Conservation (phyloP, 2,888 invertebrate genomes). For the Gasteruption jaculator region DNA sequence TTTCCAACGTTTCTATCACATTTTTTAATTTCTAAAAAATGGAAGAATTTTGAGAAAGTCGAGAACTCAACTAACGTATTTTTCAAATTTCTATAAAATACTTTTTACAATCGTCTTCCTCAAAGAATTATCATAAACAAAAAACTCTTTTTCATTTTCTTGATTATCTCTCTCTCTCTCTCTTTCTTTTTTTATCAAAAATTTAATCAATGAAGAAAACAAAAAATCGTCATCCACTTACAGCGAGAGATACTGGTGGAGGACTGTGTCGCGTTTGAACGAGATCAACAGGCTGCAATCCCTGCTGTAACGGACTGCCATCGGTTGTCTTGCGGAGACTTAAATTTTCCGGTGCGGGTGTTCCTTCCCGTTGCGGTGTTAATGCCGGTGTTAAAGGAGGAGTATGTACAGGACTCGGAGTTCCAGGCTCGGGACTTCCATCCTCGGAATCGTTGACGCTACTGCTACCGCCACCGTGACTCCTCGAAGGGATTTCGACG, state of each 20-base stretch:
- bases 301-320: constrained; percentile 44
- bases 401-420: constrained; percentile 44
- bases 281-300: constrained; percentile 40
- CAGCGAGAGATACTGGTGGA: constrained; percentile 41
- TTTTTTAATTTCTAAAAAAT: no score
- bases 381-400: constrained; percentile 42
- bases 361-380: constrained; percentile 42
- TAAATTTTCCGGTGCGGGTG: constrained; percentile 73
- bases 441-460: constrained; percentile 46
- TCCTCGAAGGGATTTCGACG: constrained; percentile 26
- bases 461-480: constrained; percentile 29
- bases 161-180: no score
- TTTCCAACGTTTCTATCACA: no score
- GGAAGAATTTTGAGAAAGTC: no score
- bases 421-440: constrained; percentile 41
- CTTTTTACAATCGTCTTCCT: no score
- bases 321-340: constrained; percentile 75
- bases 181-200: no score
- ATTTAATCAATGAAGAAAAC: no score
- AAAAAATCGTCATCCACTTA: no score
- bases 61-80: no score
- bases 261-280: constrained; percentile 44
- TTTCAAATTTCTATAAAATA: no score
- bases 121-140: no score
- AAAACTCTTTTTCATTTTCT: no score